Conservation (phyloP, 2,797 vertebrate species). For the Propithecus deckenii region DNA sequence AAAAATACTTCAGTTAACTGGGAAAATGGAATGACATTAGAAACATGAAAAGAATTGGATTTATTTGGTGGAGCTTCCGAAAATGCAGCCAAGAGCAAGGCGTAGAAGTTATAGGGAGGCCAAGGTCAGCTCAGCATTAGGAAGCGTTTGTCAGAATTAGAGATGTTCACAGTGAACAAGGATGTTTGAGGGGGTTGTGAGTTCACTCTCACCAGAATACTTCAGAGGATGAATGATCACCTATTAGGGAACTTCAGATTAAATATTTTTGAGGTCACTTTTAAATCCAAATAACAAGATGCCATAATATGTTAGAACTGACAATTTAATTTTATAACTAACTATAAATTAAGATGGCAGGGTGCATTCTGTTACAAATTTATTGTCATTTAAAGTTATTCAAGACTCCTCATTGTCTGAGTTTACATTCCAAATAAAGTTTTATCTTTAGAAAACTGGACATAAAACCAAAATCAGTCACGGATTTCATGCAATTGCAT, state of each 20-base stretch:
- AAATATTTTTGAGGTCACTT: neutral
- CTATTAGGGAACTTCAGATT: neutral
- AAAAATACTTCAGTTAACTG: neutral
- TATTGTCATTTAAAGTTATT: conserved; percentile 27
- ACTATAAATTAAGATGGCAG: conserved; percentile 26
- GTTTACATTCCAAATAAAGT: neutral
- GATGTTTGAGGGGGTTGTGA: neutral
- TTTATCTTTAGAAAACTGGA: conserved; percentile 38
- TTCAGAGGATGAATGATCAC: neutral
- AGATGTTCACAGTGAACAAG: neutral
- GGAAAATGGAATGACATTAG: neutral
- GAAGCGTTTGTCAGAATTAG: neutral
- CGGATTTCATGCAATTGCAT: neutral
- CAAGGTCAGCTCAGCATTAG: neutral
- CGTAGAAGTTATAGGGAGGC: neutral
- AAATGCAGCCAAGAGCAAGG: neutral
- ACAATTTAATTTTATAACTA: conserved; percentile 13
- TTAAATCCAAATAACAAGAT: conserved; percentile 22
- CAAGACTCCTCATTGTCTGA: conserved; percentile 20
- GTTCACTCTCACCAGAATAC: neutral
- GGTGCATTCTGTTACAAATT: neutral
- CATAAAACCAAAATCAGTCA: neutral
- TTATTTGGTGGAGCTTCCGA: neutral
- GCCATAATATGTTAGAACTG: neutral
- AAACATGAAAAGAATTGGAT: neutral